Percentiles rank a stretch among this genome's conserved stretches.
phyloP scores from a whole-genome alignment of 1,140 invertebrate genomes.

The Thaumatotibia leucotreta region DNA sequence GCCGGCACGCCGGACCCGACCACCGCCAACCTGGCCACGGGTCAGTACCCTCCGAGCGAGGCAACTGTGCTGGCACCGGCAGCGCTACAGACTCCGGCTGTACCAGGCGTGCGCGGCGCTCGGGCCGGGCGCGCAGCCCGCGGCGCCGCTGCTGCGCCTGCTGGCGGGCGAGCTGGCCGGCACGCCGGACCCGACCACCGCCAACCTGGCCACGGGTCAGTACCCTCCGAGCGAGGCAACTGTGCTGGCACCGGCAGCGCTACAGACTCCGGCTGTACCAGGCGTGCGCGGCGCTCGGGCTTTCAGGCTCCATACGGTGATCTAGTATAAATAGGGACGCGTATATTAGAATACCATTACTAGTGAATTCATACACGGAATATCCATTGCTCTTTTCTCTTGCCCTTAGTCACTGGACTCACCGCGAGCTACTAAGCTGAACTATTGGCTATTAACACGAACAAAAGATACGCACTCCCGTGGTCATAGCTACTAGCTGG shows the following conservation, averaged over 20 bases:
- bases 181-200: conserved; percentile 94
- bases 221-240: background rate
- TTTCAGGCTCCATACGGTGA: too few relatives aligned
- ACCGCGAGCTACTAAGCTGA: too few relatives aligned
- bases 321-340: too few relatives aligned
- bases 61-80: background rate
- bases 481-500: too few relatives aligned
- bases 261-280: too few relatives aligned
- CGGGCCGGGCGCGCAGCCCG: background rate
- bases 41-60: conserved; percentile 20
- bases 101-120: conserved; percentile 93
- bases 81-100: conserved; percentile 90
- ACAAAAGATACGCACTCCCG: too few relatives aligned
- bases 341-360: too few relatives aligned
- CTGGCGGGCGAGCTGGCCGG: conserved; percentile 97
- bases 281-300: too few relatives aligned
- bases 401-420: too few relatives aligned
- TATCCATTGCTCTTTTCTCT: too few relatives aligned
- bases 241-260: background rate
- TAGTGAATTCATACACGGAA: too few relatives aligned
- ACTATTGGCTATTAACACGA: too few relatives aligned
- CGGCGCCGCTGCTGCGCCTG: conserved; percentile 91
- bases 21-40: conserved; percentile 92
- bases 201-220: conserved; percentile 87
- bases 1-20: conserved; percentile 94